Evolutionary conservation across 2,797 vertebrate species (phyloP).

Genomic region (Sarcoramphus papa): DNA sequence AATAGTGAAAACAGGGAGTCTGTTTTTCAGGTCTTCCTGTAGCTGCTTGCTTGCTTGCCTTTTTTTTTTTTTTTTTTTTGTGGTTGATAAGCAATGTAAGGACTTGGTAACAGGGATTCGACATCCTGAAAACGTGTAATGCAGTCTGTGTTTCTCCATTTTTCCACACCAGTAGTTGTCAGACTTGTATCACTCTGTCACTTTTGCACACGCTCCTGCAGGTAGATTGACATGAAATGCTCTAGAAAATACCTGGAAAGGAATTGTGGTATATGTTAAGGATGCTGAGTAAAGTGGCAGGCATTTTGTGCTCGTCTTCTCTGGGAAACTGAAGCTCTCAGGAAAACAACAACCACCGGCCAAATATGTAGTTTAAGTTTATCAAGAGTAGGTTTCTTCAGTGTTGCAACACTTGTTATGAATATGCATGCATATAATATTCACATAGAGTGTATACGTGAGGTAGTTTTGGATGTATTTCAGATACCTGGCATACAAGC

Average conservation of each 20-base stretch:
- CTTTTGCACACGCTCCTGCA: conserved; percentile 75
- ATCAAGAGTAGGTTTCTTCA: neutral
- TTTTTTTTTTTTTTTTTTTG: neutral
- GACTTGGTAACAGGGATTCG: neutral
- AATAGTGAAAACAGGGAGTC: neutral
- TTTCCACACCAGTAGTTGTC: conserved; percentile 63
- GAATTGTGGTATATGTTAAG: conserved; percentile 67
- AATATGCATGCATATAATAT: neutral
- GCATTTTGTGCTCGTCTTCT: conserved; percentile 62
- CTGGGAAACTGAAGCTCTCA: neutral
- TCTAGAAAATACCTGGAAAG: conserved; percentile 73
- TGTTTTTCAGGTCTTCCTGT: conserved; percentile 15
- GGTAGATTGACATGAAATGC: conserved; percentile 73
- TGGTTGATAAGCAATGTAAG: neutral
- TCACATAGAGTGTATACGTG: accelerated
- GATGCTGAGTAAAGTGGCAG: conserved; percentile 62
- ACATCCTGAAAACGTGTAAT: conserved; percentile 13
- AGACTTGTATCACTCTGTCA: conserved; percentile 71
- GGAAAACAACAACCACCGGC: neutral
- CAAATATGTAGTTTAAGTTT: neutral
- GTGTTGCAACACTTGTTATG: neutral
- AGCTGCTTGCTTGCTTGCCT: neutral
- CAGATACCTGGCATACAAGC: neutral
- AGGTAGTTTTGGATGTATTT: neutral
- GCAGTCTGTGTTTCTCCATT: conserved; percentile 53